phyloP scores from a whole-genome alignment of 2,797 vertebrate species.

The Leptatherina wallacei region DNA sequence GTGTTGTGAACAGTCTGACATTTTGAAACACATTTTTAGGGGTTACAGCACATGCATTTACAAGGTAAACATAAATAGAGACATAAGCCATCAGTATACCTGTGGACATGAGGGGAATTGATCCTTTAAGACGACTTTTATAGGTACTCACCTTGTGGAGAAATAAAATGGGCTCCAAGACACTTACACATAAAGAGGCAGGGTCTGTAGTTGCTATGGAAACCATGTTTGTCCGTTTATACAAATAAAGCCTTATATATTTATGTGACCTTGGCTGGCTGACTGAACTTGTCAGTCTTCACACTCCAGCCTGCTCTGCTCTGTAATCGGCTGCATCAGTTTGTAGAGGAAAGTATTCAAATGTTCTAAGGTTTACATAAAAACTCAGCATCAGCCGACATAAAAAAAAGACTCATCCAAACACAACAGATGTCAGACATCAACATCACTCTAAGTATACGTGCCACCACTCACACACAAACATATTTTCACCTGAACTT shows the following conservation, averaged over 20 bases:
- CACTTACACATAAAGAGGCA: constrained; percentile 29
- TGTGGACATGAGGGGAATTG: neutral
- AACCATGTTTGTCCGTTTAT: constrained; percentile 67
- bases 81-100: neutral
- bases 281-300: constrained; percentile 37
- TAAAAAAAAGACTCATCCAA: neutral
- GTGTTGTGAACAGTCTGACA: constrained; percentile 12
- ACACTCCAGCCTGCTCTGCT: constrained; percentile 24
- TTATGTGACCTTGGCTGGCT: constrained; percentile 44
- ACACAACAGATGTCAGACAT: neutral
- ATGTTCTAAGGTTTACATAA: neutral
- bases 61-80: neutral
- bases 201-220: constrained; percentile 65
- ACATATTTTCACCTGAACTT: constrained; percentile 1
- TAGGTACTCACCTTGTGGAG: neutral
- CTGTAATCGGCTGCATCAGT: constrained; percentile 3
- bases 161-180: constrained; percentile 15
- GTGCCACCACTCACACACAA: neutral
- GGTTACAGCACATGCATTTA: neutral
- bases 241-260: constrained; percentile 57
- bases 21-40: constrained; percentile 31
- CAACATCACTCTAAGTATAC: neutral
- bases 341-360: neutral
- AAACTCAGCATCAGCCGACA: neutral
- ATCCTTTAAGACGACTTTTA: neutral